Evolutionary conservation across 2,888 invertebrate genomes (phyloP), one percentile per base, ranked within the genome.

Genomic region (Diarsia mendica): DNA sequence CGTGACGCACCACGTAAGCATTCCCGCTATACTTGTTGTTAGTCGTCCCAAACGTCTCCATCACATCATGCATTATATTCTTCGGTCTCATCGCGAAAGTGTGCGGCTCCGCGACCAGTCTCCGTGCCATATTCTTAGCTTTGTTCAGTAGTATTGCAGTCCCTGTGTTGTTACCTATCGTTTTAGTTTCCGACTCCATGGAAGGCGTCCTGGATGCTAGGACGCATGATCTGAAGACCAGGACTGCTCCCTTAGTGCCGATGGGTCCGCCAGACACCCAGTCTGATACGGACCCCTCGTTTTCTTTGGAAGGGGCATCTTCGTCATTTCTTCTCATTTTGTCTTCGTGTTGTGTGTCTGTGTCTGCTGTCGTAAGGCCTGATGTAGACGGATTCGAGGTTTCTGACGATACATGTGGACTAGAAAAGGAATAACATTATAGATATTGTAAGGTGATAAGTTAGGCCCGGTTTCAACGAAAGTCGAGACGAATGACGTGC

Each of bases 201-300:
- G 95, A 95, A 0, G 96, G 94, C 2, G 95, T 94, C 33, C 93
- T 86, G 1, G 93, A 90, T 0, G 97, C 97, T 81, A 97, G 93
- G 64, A 97, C 97, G 83, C 97, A 97, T 88, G 98, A 97, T 87
- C 97, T 96, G 93, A 98, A 98, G 67, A 98, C 96, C 72, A 98
- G 95, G 67, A 97, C 97, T 6, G 98, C 97, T 72, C 97, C 97
- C 75, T 97, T 97, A 3, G 97, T 97, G 33, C 98, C 98, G 83
- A 97, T 87, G 48, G 95, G 96, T 28, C 97, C 97, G 72, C 97
- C 97, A 51, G 97, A 96, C 72, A 97, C 91, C 97, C 97, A 97
- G 89, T 96, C 96, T 15, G 94, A 84, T 55, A 96, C 73, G 73
- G 93, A 93, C 3, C 93, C 95, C 46, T 95, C 94, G 67, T 91